A percentile compares a stretch with the other conserved stretches of the same genome.
These are phyloP conservation scores for Clarias pachynema DNA, from an alignment of 2,797 vertebrate genomes.

Conservation along the genomic window DNA sequence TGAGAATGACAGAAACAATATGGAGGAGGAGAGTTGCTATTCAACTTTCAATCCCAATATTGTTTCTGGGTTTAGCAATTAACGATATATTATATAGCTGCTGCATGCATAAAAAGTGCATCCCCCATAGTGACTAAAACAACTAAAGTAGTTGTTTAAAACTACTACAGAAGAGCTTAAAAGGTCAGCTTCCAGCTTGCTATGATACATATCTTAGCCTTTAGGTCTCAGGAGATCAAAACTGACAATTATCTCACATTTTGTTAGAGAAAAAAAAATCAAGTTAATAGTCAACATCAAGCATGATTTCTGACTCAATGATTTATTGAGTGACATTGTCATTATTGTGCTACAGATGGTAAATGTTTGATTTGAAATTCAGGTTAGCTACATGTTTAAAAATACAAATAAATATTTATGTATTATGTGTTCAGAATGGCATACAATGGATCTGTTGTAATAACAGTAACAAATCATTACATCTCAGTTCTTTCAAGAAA, in stretches of 20 bases:
- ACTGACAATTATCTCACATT: neutral
- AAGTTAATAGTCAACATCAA: neutral
- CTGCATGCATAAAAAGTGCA: neutral
- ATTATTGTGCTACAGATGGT: conserved; percentile 20
- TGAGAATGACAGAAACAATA: neutral
- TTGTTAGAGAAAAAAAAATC: neutral
- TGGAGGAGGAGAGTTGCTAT: neutral
- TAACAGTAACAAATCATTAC: conserved; percentile 57
- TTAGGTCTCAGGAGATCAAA: neutral
- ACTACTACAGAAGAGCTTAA: neutral
- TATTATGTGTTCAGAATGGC: conserved; percentile 44
- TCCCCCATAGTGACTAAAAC: neutral
- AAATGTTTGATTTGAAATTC: conserved; percentile 18
- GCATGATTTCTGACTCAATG: neutral
- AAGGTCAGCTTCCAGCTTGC: neutral
- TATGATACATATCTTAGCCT: neutral
- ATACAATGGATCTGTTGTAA: conserved; percentile 53
- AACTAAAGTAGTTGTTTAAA: neutral
- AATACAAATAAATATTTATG: conserved; percentile 44
- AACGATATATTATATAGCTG: neutral
- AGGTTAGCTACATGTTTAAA: conserved; percentile 24
- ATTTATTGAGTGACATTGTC: conserved; percentile 46
- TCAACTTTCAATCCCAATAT: neutral
- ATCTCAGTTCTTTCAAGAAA: conserved; percentile 38
- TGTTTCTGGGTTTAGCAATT: neutral